Percentiles rank a stretch among this genome's conserved stretches.
phyloP scores from a whole-genome alignment of 2,113 vertebrate species.

The Oreotrochilus melanogaster region DNA sequence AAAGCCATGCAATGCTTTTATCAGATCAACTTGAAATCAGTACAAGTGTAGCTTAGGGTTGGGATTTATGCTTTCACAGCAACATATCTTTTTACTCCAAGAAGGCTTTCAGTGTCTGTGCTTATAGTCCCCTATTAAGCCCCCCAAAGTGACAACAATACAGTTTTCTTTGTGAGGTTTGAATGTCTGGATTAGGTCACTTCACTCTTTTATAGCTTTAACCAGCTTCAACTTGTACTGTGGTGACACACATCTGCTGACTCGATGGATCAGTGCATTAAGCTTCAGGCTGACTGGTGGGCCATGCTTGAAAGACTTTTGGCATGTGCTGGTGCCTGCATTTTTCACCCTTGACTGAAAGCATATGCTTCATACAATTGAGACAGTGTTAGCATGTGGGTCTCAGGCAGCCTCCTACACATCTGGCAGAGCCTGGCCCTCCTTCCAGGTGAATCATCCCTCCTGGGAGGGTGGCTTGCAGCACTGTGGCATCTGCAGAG shows the following conservation, averaged over 20 bases:
- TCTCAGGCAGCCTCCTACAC: constrained; percentile 90
- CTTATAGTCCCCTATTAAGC: constrained; percentile 54
- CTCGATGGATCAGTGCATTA: constrained; percentile 85
- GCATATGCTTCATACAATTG: constrained; percentile 94
- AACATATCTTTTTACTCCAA: not conserved
- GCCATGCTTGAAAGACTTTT: constrained; percentile 95
- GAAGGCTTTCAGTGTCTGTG: constrained; percentile 58
- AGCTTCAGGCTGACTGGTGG: constrained; percentile 91
- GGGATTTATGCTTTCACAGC: constrained; percentile 36
- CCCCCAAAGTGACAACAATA: constrained; percentile 68
- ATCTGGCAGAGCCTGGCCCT: constrained; percentile 93
- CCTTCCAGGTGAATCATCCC: constrained; percentile 95
- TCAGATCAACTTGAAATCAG: constrained; percentile 40
- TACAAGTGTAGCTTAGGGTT: constrained; percentile 32
- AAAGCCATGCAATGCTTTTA: constrained; percentile 61
- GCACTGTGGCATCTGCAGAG: constrained; percentile 90
- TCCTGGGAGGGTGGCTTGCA: constrained; percentile 90
- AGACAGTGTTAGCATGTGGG: constrained; percentile 91
- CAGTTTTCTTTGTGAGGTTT: constrained; percentile 74
- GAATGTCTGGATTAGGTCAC: constrained; percentile 88
- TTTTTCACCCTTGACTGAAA: constrained; percentile 97
- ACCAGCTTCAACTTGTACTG: constrained; percentile 92
- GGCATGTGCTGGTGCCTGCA: constrained; percentile 93
- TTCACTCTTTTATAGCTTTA: constrained; percentile 83
- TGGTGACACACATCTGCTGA: constrained; percentile 95